Conservation (phyloP, 2,797 vertebrate genomes). For the Micromesistius poutassou region DNA sequence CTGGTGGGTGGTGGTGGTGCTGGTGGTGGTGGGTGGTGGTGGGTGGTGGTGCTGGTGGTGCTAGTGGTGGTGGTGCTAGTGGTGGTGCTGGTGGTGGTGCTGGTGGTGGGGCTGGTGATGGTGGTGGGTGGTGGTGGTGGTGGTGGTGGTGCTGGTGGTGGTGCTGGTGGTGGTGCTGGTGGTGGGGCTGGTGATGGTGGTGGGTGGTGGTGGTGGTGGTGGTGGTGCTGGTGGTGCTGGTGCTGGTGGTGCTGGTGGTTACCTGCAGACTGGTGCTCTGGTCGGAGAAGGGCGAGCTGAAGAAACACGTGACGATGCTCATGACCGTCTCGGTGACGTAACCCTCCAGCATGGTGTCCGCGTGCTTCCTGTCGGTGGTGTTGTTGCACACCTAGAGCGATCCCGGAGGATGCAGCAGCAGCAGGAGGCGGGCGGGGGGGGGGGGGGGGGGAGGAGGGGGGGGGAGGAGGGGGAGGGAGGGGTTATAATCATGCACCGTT, state of each 20-base stretch:
- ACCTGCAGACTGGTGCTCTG: conserved; percentile 99
- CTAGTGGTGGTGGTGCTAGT: too few relatives aligned
- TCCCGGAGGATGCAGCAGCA: conserved; percentile 21
- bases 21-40: too few relatives aligned
- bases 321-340: conserved; percentile 97
- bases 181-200: too few relatives aligned
- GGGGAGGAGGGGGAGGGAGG: neutral
- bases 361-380: conserved; percentile 95
- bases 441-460: neutral
- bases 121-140: too few relatives aligned
- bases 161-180: too few relatives aligned
- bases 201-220: too few relatives aligned
- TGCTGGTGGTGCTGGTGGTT: conserved; percentile 34
- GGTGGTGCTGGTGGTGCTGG: too few relatives aligned
- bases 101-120: too few relatives aligned
- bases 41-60: too few relatives aligned
- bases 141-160: too few relatives aligned
- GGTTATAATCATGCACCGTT: conserved; percentile 22
- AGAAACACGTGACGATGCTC: conserved; percentile 98
- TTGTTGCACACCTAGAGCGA: conserved; percentile 93
- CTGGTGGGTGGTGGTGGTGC: too few relatives aligned
- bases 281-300: conserved; percentile 98
- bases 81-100: too few relatives aligned
- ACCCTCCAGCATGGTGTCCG: conserved; percentile 87
- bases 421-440: neutral